Percentiles rank a stretch among this genome's conserved stretches.
These are phyloP conservation scores for Cartodere bifasciata DNA, from an alignment of 2,888 invertebrate species.

Conservation along the genomic window DNA sequence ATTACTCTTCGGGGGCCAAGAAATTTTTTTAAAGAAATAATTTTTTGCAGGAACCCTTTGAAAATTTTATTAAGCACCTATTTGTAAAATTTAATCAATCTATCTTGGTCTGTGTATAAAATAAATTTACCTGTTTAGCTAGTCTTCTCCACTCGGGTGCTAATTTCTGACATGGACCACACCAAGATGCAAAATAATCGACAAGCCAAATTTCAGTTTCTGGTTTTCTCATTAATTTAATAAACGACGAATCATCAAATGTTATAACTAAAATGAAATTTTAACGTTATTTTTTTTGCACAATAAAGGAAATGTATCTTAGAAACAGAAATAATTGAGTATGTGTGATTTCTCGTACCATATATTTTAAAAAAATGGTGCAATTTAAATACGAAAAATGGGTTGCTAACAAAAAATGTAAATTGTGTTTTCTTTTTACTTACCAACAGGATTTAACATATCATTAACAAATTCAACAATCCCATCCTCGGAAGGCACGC, in stretches of 20 bases:
- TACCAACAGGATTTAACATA: conserved; percentile 39
- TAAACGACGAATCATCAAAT: conserved; percentile 42
- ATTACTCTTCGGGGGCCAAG: too few relatives aligned
- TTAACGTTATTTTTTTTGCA: too few relatives aligned
- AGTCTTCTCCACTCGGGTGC: conserved; percentile 53
- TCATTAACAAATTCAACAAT: conserved; percentile 54
- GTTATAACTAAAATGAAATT: too few relatives aligned
- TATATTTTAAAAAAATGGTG: too few relatives aligned
- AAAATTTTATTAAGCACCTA: too few relatives aligned
- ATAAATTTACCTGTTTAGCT: conserved; percentile 38
- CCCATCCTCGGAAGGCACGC: conserved; percentile 43
- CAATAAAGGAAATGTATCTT: too few relatives aligned
- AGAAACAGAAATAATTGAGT: conserved; percentile 7
- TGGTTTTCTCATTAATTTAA: conserved; percentile 40
- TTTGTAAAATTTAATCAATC: too few relatives aligned
- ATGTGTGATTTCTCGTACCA: background rate
- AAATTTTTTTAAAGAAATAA: too few relatives aligned
- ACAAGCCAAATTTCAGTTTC: conserved; percentile 49
- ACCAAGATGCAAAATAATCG: conserved; percentile 65
- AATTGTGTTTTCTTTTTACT: too few relatives aligned
- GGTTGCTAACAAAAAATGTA: too few relatives aligned
- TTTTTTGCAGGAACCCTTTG: too few relatives aligned
- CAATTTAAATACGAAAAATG: too few relatives aligned
- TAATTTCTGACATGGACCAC: conserved; percentile 58
- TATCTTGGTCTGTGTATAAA: background rate